A percentile compares a stretch with the other conserved stretches of the same genome.
phyloP scores from a whole-genome alignment of 2,797 vertebrate species.

The Lepidocolaptes lacrymiger region DNA sequence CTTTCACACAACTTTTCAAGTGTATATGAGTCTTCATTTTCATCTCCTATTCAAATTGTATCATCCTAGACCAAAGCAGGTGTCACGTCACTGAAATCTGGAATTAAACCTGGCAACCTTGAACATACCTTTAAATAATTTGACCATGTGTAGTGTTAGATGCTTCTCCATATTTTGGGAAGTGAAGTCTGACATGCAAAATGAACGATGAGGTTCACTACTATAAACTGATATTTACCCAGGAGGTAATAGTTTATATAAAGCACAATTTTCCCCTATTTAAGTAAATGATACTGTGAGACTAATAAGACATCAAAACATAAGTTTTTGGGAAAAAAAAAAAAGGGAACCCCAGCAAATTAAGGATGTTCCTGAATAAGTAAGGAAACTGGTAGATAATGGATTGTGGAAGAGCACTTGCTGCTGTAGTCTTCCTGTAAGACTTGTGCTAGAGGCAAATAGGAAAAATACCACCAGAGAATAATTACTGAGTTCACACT shows the following conservation, averaged over 20 bases:
- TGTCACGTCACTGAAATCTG: not conserved
- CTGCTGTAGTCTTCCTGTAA: not conserved
- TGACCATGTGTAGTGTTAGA: not conserved
- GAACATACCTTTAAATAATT: not conserved
- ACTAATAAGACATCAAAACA: not conserved
- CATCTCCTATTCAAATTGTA: not conserved
- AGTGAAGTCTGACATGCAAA: not conserved
- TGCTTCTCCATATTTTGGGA: not conserved
- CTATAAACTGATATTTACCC: not conserved
- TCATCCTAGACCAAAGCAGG: not conserved
- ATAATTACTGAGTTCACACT: not conserved
- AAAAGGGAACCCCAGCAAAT: not conserved
- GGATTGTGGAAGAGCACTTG: not conserved
- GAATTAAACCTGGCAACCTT: not conserved
- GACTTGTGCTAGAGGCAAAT: not conserved
- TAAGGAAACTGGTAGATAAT: not conserved
- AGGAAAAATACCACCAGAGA: not conserved
- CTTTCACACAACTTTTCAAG: not conserved
- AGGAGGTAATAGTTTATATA: not conserved
- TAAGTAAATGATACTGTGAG: not conserved
- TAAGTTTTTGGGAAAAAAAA: not conserved
- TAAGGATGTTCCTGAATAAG: not conserved
- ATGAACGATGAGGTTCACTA: not conserved
- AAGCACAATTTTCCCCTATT: not conserved
- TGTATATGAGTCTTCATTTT: not conserved